Base-by-base conservation (phyloP, 2,888 invertebrate species). In the Ormyrus rosae region DNA sequence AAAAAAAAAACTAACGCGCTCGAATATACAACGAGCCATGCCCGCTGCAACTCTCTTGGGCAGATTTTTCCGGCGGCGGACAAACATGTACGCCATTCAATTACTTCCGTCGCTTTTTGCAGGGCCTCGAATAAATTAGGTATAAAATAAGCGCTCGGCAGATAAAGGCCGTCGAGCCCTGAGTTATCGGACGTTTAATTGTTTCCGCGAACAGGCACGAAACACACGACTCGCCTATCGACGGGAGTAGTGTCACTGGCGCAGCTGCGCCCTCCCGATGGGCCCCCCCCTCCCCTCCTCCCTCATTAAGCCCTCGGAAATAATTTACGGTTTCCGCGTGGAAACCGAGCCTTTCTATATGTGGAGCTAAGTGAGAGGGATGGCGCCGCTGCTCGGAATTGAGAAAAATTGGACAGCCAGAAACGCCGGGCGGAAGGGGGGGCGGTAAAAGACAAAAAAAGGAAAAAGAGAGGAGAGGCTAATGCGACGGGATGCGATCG, bases 281-380 rank as follows among this genome's bases (percentile, higher is more conserved):
- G 74, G 72, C 67, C 61, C 63, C 72, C 69, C 72, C 76, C 13
- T 13, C 13, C 13, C 13, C 13, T 13, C 63, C 72, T 71, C 69
- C 72, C 76, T 81, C 76, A 72, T 81, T 81, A 81, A 77, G 69
- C 80, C 68, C 8, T 60, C 51, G 63, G 65, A 71, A 63, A 73
- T 77, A 81, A 81, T 77, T 81, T 81, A 81, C 76, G 68, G 53
- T 81, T 80, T 80, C 76, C 80, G 71, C 70, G 56, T 11, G 63
- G 51, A 60, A 46, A 6, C 48, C 19, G 56, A 7, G 46, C 55
- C 50, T 58, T 9, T 60, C 34, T 34, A 0, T 51, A 34, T 60
- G 51, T 34, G 34, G n/a, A 13, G 19, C 10, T 2, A 46, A 60
- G 53, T 51, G 73, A 73, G 72, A 55, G 48, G 61, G 63, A 55